Evolutionary conservation across 2,113 vertebrate species (phyloP), one percentile per base, ranked within the genome.

Genomic region (Parus major): DNA sequence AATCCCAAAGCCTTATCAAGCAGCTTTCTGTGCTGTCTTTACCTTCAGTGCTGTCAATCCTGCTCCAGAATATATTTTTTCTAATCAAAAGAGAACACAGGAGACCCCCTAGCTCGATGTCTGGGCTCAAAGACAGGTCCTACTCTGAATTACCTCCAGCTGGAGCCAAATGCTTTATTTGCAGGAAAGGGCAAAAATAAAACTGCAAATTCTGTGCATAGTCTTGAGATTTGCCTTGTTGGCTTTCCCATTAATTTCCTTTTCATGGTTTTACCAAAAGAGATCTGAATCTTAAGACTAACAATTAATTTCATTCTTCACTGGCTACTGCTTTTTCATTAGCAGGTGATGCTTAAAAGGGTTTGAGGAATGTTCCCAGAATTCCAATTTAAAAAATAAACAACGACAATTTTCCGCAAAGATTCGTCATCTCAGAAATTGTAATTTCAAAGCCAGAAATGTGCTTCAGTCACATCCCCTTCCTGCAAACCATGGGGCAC

Each of bases 231-330:
- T 86, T 82, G 76, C 64, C 66, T 76, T 56, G 15, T 46, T 76
- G 66, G 88, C 89, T 85, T 64, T 65, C 60, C 70, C 65, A 52
- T 92, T 93, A 59, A 94, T 65, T 92, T 77, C 11, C 66, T 87
- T 86, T 53, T 50, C 65, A 7, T 24, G 42, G 53, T 88, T 92
- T 96, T 76, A 93, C 82, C 78, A 90, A 94, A 96, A 93, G 79
- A 0, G 0, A 92, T 82, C 42, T 42, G 80, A 96, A 92, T 86
- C 81, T 86, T 88, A 91, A 94, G 35, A 68, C 86, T 87, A 93
- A 90, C 70, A 80, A 93, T 88, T 96, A 59, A 94, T 73, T 92
- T 95, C 64, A 87, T 72, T 85, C 69, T 69, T 86, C 77, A 59
- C 53, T 53, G 80, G 88, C 76, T 59, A 41, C 44, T 83, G 47